Conservation (phyloP, 1,140 invertebrate species). For the Wasmannia auropunctata region DNA sequence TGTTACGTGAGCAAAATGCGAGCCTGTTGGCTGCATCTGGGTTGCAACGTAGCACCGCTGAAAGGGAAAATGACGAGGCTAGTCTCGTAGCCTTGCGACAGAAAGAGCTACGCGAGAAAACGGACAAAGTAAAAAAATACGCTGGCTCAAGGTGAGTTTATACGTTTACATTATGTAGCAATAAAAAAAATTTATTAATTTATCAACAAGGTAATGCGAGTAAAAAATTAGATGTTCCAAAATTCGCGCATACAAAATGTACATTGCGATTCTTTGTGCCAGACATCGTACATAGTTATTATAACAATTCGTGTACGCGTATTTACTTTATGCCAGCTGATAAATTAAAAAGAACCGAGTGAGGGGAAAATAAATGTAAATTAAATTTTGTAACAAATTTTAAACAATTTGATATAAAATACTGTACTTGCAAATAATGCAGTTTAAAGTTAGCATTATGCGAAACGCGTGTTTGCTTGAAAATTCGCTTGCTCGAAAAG, state of each 20-base stretch:
- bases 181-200: slow-evolving; percentile 32
- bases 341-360: background rate
- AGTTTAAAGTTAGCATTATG: background rate
- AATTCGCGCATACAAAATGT: background rate
- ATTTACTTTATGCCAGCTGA: background rate
- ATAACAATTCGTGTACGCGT: too few relatives aligned
- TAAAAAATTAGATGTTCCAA: background rate
- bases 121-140: slow-evolving; percentile 89
- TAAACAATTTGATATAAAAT: background rate
- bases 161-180: background rate
- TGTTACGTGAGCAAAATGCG: slow-evolving; percentile 94
- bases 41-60: slow-evolving; percentile 90
- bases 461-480: background rate
- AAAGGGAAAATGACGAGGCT: slow-evolving; percentile 93
- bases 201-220: background rate
- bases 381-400: background rate
- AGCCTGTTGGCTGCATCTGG: slow-evolving; percentile 92
- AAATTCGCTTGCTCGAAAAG: background rate
- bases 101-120: slow-evolving; percentile 87
- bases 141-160: slow-evolving; percentile 87
- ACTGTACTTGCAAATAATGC: background rate
- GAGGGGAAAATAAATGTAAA: background rate
- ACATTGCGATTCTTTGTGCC: background rate
- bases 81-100: slow-evolving; percentile 89
- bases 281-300: too few relatives aligned